A percentile compares a stretch with the other conserved stretches of the same genome.
Evolutionary conservation across 1,140 invertebrate species (phyloP).

Genomic region (Apocrypta bakeri): DNA sequence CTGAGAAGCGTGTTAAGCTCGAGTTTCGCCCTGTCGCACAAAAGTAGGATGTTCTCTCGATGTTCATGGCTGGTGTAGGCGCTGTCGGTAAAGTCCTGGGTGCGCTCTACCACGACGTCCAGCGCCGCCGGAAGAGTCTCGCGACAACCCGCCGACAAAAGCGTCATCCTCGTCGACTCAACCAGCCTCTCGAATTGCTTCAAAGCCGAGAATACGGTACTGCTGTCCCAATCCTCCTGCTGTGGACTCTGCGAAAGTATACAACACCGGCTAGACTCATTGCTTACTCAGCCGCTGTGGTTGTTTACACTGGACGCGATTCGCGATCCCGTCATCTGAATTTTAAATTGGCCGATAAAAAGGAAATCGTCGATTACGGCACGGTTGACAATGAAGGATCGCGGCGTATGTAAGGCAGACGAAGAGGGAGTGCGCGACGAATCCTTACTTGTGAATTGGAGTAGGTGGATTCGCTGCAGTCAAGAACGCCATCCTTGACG

Average conservation of each 20-base stretch:
- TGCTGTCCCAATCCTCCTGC: conserved; percentile 80
- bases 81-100: conserved; percentile 99
- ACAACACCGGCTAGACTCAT: background rate
- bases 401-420: background rate
- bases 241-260: conserved; percentile 65
- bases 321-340: background rate
- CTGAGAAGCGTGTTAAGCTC: conserved; percentile 91
- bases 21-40: conserved; percentile 90
- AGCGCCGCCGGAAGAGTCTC: conserved; percentile 88
- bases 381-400: too few relatives aligned
- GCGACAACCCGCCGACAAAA: conserved; percentile 77
- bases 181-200: conserved; percentile 89
- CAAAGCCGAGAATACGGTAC: conserved; percentile 86
- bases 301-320: background rate
- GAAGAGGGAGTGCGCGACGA: background rate
- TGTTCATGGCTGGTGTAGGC: conserved; percentile 98
- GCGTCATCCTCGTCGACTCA: conserved; percentile 85
- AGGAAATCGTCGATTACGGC: too few relatives aligned
- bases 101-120: conserved; percentile 94
- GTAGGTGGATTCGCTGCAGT: conserved; percentile 75
- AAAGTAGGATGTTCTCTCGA: conserved; percentile 93
- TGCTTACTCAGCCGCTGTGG: background rate
- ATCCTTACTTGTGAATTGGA: conserved; percentile 68
- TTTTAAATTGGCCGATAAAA: background rate
- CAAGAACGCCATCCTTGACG: conserved; percentile 92